phyloP scores from a whole-genome alignment of 2,113 vertebrate species.

The Telmatochromis brichardi region DNA sequence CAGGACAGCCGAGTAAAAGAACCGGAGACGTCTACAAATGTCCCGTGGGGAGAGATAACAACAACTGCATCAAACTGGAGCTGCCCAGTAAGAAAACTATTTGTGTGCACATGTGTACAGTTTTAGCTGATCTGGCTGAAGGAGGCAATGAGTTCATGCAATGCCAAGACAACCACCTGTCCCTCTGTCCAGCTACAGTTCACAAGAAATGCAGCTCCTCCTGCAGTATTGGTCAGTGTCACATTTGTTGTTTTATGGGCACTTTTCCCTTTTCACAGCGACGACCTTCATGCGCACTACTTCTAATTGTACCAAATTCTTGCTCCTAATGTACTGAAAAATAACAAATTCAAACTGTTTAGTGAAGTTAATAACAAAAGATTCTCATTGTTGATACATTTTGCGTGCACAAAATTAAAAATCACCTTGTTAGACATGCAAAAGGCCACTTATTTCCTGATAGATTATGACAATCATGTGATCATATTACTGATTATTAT shows the following conservation, averaged over 20 bases:
- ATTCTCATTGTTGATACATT: background rate
- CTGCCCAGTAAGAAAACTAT: conserved; percentile 78
- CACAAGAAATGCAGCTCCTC: background rate
- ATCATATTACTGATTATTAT: background rate
- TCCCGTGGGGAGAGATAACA: conserved; percentile 68
- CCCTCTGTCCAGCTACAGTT: background rate
- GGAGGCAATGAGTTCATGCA: background rate
- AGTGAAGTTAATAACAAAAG: background rate
- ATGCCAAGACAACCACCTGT: background rate
- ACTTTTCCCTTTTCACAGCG: background rate
- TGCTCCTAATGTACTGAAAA: background rate
- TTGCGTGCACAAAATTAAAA: background rate
- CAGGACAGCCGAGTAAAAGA: conserved; percentile 83
- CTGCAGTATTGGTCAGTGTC: background rate
- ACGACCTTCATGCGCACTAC: background rate
- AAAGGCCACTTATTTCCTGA: background rate
- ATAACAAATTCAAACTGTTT: background rate
- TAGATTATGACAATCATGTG: background rate
- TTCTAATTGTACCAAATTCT: background rate
- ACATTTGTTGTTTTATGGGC: background rate
- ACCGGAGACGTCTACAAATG: conserved; percentile 98
- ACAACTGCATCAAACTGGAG: conserved; percentile 80
- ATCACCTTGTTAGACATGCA: background rate
- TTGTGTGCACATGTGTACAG: background rate
- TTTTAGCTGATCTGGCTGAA: background rate